Conservation (phyloP, 2,888 invertebrate species). For the Chloroclysta siterata region DNA sequence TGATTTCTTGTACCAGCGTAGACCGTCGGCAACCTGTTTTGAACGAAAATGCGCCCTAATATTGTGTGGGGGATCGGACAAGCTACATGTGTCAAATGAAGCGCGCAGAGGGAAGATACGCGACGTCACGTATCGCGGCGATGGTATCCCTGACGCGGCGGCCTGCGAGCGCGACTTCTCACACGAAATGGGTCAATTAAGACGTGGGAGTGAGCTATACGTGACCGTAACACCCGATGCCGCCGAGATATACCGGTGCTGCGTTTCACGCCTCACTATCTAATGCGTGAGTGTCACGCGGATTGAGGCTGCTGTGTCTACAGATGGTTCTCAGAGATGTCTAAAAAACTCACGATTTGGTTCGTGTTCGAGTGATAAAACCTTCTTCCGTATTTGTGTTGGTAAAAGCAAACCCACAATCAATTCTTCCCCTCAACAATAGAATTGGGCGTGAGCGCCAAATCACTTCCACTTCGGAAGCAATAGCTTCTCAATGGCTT, state of each 20-base stretch:
- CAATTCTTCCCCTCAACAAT: constrained; percentile 32
- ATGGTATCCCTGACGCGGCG: constrained; percentile 78
- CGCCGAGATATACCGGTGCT: constrained; percentile 66
- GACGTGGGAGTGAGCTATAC: constrained; percentile 81
- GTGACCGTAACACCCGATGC: constrained; percentile 81
- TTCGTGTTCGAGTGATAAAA: constrained; percentile 6
- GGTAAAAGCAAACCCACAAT: constrained; percentile 16
- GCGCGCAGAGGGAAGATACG: constrained; percentile 52
- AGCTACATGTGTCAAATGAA: constrained; percentile 52
- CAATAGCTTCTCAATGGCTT: constrained; percentile 46
- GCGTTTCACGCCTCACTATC: constrained; percentile 77
- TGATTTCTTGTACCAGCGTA: neutral
- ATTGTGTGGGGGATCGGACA: constrained; percentile 27
- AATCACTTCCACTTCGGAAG: constrained; percentile 57
- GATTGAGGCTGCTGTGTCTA: constrained; percentile 33
- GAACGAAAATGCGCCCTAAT: constrained; percentile 1
- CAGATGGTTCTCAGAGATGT: constrained; percentile 25
- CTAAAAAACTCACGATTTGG: constrained; percentile 13
- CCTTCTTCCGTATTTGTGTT: constrained; percentile 13
- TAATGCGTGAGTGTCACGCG: constrained; percentile 54
- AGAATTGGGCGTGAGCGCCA: constrained; percentile 58
- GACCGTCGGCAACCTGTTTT: constrained; percentile 4
- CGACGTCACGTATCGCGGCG: constrained; percentile 75
- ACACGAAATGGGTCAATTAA: constrained; percentile 84
- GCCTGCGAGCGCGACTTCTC: constrained; percentile 70